phyloP scores from a whole-genome alignment of 1,140 invertebrate species.

The Drosophila chauvacae region DNA sequence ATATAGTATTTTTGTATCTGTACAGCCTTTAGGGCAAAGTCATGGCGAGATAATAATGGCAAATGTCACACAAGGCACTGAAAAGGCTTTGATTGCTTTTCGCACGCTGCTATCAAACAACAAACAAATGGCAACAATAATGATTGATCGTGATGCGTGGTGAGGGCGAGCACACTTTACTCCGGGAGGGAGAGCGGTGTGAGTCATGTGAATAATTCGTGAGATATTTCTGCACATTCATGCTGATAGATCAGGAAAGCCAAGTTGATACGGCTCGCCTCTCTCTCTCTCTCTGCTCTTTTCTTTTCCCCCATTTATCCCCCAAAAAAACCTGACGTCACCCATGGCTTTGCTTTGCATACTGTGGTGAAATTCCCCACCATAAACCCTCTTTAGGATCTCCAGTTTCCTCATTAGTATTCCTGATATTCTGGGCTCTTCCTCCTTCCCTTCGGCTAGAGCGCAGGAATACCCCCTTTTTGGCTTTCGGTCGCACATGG shows the following conservation, averaged over 20 bases:
- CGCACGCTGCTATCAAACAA: slow-evolving; percentile 32
- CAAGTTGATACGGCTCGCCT: slow-evolving; percentile 18
- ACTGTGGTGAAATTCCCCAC: slow-evolving; percentile 43
- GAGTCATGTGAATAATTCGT: slow-evolving; percentile 52
- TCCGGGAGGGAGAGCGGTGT: neutral
- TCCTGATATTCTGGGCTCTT: neutral
- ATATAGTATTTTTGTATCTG: too few relatives aligned
- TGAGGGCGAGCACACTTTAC: neutral
- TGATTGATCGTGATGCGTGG: slow-evolving; percentile 57
- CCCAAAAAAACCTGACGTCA: slow-evolving; percentile 24
- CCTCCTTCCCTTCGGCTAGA: neutral
- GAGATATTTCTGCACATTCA: slow-evolving; percentile 51
- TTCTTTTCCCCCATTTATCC: neutral
- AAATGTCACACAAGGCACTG: slow-evolving; percentile 38
- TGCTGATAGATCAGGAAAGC: slow-evolving; percentile 55
- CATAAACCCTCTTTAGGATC: neutral
- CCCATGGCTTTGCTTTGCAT: slow-evolving; percentile 36
- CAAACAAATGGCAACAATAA: slow-evolving; percentile 22
- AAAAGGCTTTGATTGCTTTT: slow-evolving; percentile 40
- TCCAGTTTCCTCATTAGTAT: neutral
- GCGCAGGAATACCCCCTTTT: slow-evolving; percentile 30
- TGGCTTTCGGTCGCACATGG: slow-evolving; percentile 13
- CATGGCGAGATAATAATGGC: slow-evolving; percentile 52
- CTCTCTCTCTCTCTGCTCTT: slow-evolving; percentile 13
- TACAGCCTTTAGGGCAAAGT: slow-evolving; percentile 15